Evolutionary conservation across 2,888 invertebrate species (phyloP).

Genomic region (Cephonodes hylas): DNA sequence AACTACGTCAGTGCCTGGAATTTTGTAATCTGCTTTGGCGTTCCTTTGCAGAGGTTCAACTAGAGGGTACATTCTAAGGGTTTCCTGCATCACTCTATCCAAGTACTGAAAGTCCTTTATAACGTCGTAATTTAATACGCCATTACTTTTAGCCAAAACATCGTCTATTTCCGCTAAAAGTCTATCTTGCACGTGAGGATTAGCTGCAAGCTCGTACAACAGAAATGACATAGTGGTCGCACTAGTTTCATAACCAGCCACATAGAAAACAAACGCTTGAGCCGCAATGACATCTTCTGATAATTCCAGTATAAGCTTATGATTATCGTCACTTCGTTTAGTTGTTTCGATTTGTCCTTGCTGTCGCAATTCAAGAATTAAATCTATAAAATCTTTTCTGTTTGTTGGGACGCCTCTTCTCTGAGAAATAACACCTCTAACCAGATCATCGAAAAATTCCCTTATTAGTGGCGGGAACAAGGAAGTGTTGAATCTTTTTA

Average conservation of each 20-base stretch:
- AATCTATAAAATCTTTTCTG: conserved; percentile 31
- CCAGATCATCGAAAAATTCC: conserved; percentile 32
- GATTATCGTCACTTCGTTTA: conserved; percentile 17
- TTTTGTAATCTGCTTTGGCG: conserved; percentile 44
- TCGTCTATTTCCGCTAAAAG: conserved; percentile 47
- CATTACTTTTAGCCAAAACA: conserved; percentile 43
- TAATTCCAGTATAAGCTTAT: conserved; percentile 30
- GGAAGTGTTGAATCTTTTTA: conserved; percentile 31
- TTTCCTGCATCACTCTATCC: conserved; percentile 54
- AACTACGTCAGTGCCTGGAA: conserved; percentile 51
- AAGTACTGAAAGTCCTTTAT: conserved; percentile 61
- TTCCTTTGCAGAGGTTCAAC: conserved; percentile 54
- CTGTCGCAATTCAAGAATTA: conserved; percentile 27
- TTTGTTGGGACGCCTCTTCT: conserved; percentile 16
- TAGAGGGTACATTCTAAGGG: conserved; percentile 58
- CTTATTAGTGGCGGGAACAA: conserved; percentile 26
- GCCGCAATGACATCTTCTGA: conserved; percentile 52
- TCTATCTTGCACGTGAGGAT: conserved; percentile 56
- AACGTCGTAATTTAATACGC: conserved; percentile 55
- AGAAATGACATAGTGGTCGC: conserved; percentile 53
- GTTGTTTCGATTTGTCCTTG: conserved; percentile 18
- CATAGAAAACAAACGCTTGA: conserved; percentile 63
- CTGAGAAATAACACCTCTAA: conserved; percentile 24
- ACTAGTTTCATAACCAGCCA: conserved; percentile 68
- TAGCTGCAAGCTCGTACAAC: conserved; percentile 55